Evolutionary conservation across 2,797 vertebrate genomes (phyloP).

Genomic region (Cryptoprocta ferox): DNA sequence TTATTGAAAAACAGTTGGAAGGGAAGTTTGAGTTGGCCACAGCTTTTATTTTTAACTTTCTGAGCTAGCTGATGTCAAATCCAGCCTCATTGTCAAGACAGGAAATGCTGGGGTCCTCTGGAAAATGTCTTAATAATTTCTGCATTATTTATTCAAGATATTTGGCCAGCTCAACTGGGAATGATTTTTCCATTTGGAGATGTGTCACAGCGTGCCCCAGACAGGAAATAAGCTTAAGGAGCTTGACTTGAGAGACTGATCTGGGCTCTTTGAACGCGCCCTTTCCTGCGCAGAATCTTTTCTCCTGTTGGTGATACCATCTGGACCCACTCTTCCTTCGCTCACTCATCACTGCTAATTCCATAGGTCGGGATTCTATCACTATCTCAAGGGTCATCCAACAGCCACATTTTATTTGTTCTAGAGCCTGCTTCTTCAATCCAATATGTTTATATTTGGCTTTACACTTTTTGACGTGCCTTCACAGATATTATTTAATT

Average conservation of each 20-base stretch:
- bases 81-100: slow-evolving; percentile 62
- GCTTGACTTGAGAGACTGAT: neutral
- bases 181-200: slow-evolving; percentile 77
- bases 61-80: slow-evolving; percentile 68
- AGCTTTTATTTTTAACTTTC: slow-evolving; percentile 67
- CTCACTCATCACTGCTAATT: neutral
- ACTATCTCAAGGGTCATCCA: neutral
- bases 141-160: slow-evolving; percentile 72
- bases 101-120: slow-evolving; percentile 76
- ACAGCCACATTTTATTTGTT: neutral
- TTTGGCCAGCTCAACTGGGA: slow-evolving; percentile 69
- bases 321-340: neutral
- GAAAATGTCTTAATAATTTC: slow-evolving; percentile 79
- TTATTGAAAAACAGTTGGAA: slow-evolving; percentile 56
- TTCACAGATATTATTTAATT: neutral
- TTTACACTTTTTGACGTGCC: neutral
- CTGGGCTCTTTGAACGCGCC: neutral
- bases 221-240: slow-evolving; percentile 62
- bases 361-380: neutral
- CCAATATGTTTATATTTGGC: fast-evolving
- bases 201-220: slow-evolving; percentile 62
- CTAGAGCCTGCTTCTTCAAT: neutral
- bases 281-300: neutral
- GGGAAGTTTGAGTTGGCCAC: slow-evolving; percentile 51
- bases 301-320: fast-evolving